Evolutionary conservation across 1,140 invertebrate species (phyloP), one percentile per base, ranked within the genome.

Genomic region (Thaumetopoea pityocampa): DNA sequence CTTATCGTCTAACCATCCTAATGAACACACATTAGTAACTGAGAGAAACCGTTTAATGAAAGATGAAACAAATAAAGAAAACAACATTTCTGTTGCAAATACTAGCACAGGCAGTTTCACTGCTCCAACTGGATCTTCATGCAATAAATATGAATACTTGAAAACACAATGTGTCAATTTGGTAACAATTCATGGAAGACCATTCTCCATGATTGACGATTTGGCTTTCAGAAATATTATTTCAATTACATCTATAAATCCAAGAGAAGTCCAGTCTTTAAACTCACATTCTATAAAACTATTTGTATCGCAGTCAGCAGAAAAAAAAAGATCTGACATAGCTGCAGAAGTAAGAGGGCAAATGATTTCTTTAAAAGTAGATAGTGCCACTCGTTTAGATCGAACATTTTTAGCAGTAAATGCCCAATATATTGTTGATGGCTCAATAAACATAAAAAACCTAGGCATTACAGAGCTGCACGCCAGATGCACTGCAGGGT

Each of bases 1-100:
- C 17, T 2, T 29, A n/a, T 29, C 27, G 3, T 29, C 27, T 12
- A 1, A 29, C 15, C 27, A 29, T n/a, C 4, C 7, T 4, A 15
- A 29, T n/a, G 27, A 29, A 29, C 17, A 29, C 9, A 29, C 15
- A n/a, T 16, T 29, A n/a, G 27, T 29, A 16, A 16, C 5, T 4
- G 7, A 29, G 2, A 3, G 7, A 4, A 29, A 29, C 17, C 3
- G 7, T n/a, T 8, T 29, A 29, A 15, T 15, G 2, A 29, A 29
- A n/a, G 14, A 29, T n/a, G 27, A 4, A n/a, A 1, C 3, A 29
- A n/a, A n/a, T 16, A 30, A 30, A 18, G 16, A 30, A 10, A 30
- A 30, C 16, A n/a, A n/a, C n/a, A n/a, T n/a, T n/a, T n/a, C n/a
- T n/a, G n/a, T n/a, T n/a, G n/a, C n/a, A n/a, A n/a, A n/a, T n/a